Percentiles rank a stretch among this genome's conserved stretches.
Evolutionary conservation across 2,888 invertebrate genomes (phyloP).

Genomic region (Andrena camellia): DNA sequence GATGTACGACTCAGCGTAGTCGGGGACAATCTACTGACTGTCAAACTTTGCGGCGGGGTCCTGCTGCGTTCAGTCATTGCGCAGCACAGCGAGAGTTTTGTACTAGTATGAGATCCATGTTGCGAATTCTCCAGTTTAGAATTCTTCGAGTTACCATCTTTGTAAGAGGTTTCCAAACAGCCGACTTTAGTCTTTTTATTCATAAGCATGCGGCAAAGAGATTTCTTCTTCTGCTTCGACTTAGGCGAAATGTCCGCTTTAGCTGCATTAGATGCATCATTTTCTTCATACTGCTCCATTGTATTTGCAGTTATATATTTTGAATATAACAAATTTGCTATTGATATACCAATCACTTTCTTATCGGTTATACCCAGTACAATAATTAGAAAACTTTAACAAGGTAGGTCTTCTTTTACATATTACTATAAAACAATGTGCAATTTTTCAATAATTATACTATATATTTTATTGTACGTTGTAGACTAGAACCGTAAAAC

Average conservation of each 20-base stretch:
- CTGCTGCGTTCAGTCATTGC: slow-evolving; percentile 85
- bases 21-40: slow-evolving; percentile 79
- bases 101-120: slow-evolving; percentile 81
- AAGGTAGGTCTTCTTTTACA: background rate
- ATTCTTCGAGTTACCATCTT: slow-evolving; percentile 76
- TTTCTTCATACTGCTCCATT: slow-evolving; percentile 78
- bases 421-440: slow-evolving; percentile 21
- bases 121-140: slow-evolving; percentile 80
- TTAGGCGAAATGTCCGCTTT: slow-evolving; percentile 79
- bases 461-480: slow-evolving; percentile 38
- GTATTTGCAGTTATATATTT: slow-evolving; percentile 42
- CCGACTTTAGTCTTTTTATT: slow-evolving; percentile 84
- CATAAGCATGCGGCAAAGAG: slow-evolving; percentile 83
- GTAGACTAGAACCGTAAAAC: slow-evolving; percentile 44
- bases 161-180: slow-evolving; percentile 80
- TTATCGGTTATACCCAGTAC: background rate
- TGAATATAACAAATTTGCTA: slow-evolving; percentile 38
- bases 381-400: slow-evolving; percentile 14
- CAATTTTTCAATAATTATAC: slow-evolving; percentile 15
- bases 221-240: slow-evolving; percentile 83
- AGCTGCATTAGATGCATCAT: slow-evolving; percentile 60
- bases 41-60: slow-evolving; percentile 83
- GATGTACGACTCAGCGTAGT: slow-evolving; percentile 77
- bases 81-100: slow-evolving; percentile 83
- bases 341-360: slow-evolving; percentile 19